Conservation (phyloP, 2,888 invertebrate genomes). For the Polietes domitor region DNA sequence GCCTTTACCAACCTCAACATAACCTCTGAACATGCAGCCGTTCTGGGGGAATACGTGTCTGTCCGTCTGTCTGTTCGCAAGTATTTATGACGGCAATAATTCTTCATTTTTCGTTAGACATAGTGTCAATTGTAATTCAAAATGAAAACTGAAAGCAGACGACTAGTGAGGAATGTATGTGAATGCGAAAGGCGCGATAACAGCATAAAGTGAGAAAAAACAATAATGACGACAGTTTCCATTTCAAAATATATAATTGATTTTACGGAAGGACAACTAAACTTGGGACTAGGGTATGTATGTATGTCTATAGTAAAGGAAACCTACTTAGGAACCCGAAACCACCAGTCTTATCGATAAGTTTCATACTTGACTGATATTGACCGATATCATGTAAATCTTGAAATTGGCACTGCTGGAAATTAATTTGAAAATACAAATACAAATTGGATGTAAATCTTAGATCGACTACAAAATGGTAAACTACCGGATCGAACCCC, state of each 20-base stretch:
- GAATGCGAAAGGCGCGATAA: neutral
- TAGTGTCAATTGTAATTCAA: constrained; percentile 48
- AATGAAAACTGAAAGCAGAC: constrained; percentile 43
- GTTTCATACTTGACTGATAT: too few species aligned
- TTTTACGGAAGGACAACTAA: neutral
- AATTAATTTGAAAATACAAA: too few species aligned
- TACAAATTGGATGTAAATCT: too few species aligned
- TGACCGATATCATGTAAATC: too few species aligned
- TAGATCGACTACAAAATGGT: too few species aligned
- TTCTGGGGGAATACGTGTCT: neutral
- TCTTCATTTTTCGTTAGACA: constrained; percentile 36
- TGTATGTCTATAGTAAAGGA: neutral
- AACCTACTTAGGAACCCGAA: too few species aligned
- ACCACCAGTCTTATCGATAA: too few species aligned
- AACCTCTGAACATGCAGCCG: constrained; percentile 18
- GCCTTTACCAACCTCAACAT: constrained; percentile 52
- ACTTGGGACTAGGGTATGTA: too few species aligned
- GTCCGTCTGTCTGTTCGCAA: neutral
- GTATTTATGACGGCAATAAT: constrained; percentile 26
- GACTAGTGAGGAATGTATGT: too few species aligned
- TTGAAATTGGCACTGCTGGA: too few species aligned
- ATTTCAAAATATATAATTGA: constrained; percentile 1
- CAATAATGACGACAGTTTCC: neutral
- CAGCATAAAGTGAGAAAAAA: neutral
- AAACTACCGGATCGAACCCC: too few species aligned